These are phyloP conservation scores for Calliopum simillimum DNA, from an alignment of 2,888 invertebrate genomes.

Conservation along the genomic window DNA sequence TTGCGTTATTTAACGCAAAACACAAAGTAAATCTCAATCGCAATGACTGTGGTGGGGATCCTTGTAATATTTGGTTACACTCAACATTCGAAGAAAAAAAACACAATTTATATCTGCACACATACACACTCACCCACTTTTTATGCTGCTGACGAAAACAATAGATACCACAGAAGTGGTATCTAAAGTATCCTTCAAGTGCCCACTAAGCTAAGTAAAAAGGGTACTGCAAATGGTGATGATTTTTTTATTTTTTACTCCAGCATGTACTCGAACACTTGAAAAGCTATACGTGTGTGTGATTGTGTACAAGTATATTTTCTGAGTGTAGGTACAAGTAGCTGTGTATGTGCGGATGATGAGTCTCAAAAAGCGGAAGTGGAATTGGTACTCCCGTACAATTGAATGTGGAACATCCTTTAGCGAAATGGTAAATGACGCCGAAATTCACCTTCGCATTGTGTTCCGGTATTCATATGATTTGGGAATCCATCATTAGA, in stretches of 20 bases:
- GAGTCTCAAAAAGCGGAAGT: conserved; percentile 28
- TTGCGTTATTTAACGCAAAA: conserved; percentile 9
- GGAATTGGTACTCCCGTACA: conserved; percentile 19
- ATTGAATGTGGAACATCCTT: conserved; percentile 18
- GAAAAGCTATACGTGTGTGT: conserved; percentile 3
- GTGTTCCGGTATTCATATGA: neutral
- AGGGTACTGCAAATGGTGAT: conserved; percentile 33
- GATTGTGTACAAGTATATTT: neutral
- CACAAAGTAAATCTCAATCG: conserved; percentile 15
- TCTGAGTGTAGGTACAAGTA: neutral
- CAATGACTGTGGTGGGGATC: conserved; percentile 2
- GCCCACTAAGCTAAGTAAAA: conserved; percentile 35
- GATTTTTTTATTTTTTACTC: conserved; percentile 24
- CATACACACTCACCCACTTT: conserved; percentile 40
- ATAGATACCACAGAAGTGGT: conserved; percentile 39
- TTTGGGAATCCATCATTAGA: neutral
- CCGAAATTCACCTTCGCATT: neutral
- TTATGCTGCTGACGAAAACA: conserved; percentile 37
- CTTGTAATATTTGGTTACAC: conserved; percentile 32
- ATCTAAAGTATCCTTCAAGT: conserved; percentile 38
- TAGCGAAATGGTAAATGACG: neutral
- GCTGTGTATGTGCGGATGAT: conserved; percentile 8
- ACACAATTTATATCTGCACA: neutral
- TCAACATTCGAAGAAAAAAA: conserved; percentile 29
- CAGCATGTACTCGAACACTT: conserved; percentile 29